Base-by-base conservation (phyloP, 2,113 vertebrate species). In the Trichomycterus rosablanca region DNA sequence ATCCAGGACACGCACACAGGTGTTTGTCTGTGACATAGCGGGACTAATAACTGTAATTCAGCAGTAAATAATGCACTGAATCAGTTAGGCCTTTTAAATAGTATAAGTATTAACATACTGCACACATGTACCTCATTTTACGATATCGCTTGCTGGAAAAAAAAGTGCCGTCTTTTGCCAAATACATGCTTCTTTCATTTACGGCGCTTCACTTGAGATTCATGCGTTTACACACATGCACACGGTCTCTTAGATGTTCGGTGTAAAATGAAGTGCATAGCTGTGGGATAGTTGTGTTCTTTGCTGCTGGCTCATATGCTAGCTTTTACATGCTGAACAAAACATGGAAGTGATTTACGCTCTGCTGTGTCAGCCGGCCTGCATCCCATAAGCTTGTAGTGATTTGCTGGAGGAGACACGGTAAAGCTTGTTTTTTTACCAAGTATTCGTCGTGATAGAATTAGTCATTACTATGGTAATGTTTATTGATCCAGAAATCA, bases 231-330 rank as follows among this genome's bases (percentile, higher is more conserved):
- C 48, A 66, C 53, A 62, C 37, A 58, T 12, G 15, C 6, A 24
- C 48, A 57, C 15, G 37, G 12, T 56, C 43, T 51, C 24, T 24
- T 19, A 45, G 35, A 59, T 70, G 37, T 59, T 59, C 44, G 37
- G 26, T 62, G 51, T 70, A 59, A 68, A 69, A 78, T 78, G 58
- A 73, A 66, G 68, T 45, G 35, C 72, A 68, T 67, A 30, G 70
- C 24, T 68, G 67, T 77, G 73, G 70, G 12, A 68, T 67, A 30
- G 71, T 28, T 68, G 66, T 77, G 73, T 72, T 9, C 64, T 44
- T 50, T 35, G 49, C 48, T 63, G 54, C 66, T 60, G 52, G 59
- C 66, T 79, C 86, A 86, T 82, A 80, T 84, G 83, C 77, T 37
- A 85, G 57, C 76, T 81, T 59, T 87, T 80, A 83, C 43, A 58